phyloP scores from a whole-genome alignment of 2,797 vertebrate genomes.

The Cuniculus paca region DNA sequence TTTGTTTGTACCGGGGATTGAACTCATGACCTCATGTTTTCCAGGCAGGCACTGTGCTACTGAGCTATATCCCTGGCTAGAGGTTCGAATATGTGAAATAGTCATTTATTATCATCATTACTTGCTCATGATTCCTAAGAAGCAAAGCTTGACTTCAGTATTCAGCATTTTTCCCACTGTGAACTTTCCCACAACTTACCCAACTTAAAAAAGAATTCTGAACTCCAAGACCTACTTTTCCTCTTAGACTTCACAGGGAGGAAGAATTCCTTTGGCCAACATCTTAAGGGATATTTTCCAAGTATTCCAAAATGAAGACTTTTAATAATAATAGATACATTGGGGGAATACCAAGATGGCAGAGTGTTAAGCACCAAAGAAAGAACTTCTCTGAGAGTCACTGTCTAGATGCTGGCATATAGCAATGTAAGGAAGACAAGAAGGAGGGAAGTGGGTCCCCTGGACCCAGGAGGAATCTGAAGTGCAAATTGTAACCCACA shows the following conservation, averaged over 20 bases:
- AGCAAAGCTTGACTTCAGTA: conserved; percentile 24
- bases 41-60: too few species aligned
- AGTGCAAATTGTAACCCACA: too few species aligned
- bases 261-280: background rate
- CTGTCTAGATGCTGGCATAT: too few species aligned
- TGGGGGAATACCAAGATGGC: too few species aligned
- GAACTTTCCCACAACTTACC: background rate
- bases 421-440: too few species aligned
- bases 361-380: too few species aligned
- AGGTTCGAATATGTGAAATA: background rate
- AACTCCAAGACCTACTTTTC: background rate
- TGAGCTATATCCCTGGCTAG: too few species aligned
- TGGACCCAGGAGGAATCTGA: too few species aligned
- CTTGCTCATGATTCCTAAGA: background rate
- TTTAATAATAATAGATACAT: background rate
- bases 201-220: background rate
- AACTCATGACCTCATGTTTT: too few species aligned
- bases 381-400: too few species aligned
- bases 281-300: background rate
- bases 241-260: background rate
- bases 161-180: background rate
- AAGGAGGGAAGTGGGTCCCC: too few species aligned
- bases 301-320: background rate
- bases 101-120: background rate
- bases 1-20: too few species aligned